A percentile compares a stretch with the other conserved stretches of the same genome.
phyloP scores from a whole-genome alignment of 2,888 invertebrate species.

The Polydrusus cervinus region DNA sequence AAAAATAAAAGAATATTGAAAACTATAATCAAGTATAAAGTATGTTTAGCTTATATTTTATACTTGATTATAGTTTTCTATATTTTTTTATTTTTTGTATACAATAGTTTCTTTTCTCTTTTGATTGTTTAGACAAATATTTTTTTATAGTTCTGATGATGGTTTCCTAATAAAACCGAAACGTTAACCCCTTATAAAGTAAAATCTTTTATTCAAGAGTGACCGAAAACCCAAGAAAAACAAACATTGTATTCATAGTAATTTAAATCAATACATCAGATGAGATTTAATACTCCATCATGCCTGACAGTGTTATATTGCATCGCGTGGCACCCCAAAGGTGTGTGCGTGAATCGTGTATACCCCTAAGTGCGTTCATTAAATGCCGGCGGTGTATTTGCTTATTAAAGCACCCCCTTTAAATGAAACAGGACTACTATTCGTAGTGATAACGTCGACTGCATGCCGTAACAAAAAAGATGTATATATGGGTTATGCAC shows the following conservation, averaged over 20 bases:
- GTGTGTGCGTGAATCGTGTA: slow-evolving; percentile 61
- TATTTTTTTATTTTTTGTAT: too few species aligned
- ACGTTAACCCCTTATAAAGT: too few species aligned
- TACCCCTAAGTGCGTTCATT: slow-evolving; percentile 69
- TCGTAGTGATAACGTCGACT: slow-evolving; percentile 63
- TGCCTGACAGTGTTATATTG: slow-evolving; percentile 57
- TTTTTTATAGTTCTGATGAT: too few species aligned
- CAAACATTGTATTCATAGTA: background rate
- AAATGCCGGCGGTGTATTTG: slow-evolving; percentile 69
- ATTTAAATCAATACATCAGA: slow-evolving; percentile 49
- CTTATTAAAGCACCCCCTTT: slow-evolving; percentile 66
- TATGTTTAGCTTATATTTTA: too few species aligned
- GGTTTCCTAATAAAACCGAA: too few species aligned
- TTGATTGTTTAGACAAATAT: too few species aligned
- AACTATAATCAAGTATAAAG: too few species aligned
- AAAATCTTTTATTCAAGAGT: too few species aligned
- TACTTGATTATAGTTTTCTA: too few species aligned
- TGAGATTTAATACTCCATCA: slow-evolving; percentile 47
- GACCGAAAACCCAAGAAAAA: too few species aligned
- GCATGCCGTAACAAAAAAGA: slow-evolving; percentile 16
- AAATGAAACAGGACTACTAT: slow-evolving; percentile 65
- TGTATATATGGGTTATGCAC: slow-evolving; percentile 21
- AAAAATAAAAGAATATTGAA: too few species aligned
- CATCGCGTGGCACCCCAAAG: slow-evolving; percentile 53
- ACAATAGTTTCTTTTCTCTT: too few species aligned